Percentiles rank a stretch among this genome's conserved stretches.
Conservation (phyloP, 1,140 invertebrate genomes). For the Drosophila parvula region DNA sequence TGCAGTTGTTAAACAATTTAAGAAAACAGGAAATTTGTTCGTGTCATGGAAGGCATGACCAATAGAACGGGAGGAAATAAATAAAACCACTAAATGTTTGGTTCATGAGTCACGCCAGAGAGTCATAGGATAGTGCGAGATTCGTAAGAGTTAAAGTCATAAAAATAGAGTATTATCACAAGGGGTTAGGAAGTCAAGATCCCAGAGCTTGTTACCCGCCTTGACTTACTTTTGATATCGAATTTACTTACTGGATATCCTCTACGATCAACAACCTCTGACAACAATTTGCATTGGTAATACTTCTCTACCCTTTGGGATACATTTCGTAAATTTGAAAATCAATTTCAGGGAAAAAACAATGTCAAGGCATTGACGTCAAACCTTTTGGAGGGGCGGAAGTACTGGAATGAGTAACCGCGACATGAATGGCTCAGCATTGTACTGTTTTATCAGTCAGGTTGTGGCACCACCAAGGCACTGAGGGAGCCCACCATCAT, state of each 20-base stretch:
- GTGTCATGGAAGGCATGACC: constrained; percentile 27
- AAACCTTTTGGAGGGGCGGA: constrained; percentile 44
- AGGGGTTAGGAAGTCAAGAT: too few species aligned
- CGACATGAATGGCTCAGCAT: constrained; percentile 1
- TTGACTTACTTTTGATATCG: constrained; percentile 1
- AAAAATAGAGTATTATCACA: neutral
- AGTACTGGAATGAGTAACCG: constrained; percentile 31
- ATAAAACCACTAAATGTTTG: constrained; percentile 15
- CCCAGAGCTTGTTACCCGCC: too few species aligned
- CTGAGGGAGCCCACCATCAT: constrained; percentile 30
- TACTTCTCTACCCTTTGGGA: neutral
- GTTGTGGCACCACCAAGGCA: constrained; percentile 18
- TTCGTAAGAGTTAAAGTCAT: neutral
- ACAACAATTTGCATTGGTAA: constrained; percentile 60
- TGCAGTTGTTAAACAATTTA: constrained; percentile 52
- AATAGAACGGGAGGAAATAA: constrained; percentile 21
- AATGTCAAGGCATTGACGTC: constrained; percentile 68
- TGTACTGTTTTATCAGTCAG: constrained; percentile 16
- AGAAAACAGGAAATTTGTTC: constrained; percentile 29
- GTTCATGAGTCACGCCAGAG: constrained; percentile 30
- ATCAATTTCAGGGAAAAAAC: constrained; percentile 18
- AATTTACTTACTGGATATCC: neutral
- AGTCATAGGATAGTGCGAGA: neutral
- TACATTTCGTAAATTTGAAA: constrained; percentile 19
- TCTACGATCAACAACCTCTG: constrained; percentile 45